Evolutionary conservation across 2,888 invertebrate genomes (phyloP).

Genomic region (Aspidiotus destructor): DNA sequence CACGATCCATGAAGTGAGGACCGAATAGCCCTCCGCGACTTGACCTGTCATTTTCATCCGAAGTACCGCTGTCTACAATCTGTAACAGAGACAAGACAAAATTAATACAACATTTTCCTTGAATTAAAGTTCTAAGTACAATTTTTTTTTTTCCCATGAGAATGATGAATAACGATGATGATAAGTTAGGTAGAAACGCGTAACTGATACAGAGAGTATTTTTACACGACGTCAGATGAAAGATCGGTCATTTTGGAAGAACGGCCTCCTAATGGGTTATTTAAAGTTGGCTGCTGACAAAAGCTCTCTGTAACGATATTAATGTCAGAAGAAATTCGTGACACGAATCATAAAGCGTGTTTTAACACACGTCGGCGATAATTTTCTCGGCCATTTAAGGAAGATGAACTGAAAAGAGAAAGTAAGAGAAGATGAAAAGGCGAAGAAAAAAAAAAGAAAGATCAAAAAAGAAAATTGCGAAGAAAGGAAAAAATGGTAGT

Average conservation of each 20-base stretch:
- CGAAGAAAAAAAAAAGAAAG: no score
- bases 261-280: not conserved
- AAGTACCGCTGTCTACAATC: conserved; percentile 23
- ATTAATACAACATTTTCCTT: not conserved
- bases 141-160: not conserved
- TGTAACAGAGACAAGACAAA: conserved; percentile 10
- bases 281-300: not conserved
- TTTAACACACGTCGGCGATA: not conserved
- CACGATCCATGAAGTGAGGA: conserved; percentile 10
- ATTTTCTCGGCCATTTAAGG: not conserved
- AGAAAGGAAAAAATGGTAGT: not conserved
- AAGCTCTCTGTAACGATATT: not conserved
- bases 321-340: not conserved
- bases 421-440: not conserved
- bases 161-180: not conserved
- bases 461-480: no score
- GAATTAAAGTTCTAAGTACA: not conserved
- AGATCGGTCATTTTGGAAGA: no score
- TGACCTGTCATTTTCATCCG: conserved; percentile 31
- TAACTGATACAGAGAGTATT: no score
- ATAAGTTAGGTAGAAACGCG: no score
- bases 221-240: no score
- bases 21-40: conserved; percentile 26
- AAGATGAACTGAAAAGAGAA: not conserved
- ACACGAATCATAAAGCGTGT: not conserved